These are phyloP conservation scores for Ormyrus nitidulus DNA, from an alignment of 2,888 invertebrate species.

Conservation along the genomic window DNA sequence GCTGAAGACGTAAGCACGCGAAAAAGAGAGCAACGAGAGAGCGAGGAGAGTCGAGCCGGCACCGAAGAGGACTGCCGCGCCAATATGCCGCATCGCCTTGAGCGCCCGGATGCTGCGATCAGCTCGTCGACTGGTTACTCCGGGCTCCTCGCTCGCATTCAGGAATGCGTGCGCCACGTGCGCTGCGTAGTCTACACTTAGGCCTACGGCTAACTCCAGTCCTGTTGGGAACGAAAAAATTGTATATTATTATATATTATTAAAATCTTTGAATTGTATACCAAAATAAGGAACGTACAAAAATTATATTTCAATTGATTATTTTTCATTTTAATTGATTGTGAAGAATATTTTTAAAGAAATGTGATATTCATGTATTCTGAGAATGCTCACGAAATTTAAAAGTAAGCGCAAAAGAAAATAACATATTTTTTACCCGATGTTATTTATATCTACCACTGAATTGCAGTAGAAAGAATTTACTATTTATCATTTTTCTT, in stretches of 20 bases:
- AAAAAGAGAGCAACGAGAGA: conserved; percentile 82
- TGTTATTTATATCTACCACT: too few species aligned
- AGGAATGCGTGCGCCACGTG: conserved; percentile 89
- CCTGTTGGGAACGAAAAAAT: conserved; percentile 58
- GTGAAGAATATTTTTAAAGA: too few species aligned
- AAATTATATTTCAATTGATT: too few species aligned
- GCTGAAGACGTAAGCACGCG: conserved; percentile 86
- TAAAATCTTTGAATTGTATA: too few species aligned
- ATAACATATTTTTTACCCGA: too few species aligned
- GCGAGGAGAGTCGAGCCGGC: conserved; percentile 87
- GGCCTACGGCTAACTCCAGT: conserved; percentile 86
- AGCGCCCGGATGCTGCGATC: conserved; percentile 77
- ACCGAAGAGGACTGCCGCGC: conserved; percentile 86
- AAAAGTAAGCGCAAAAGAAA: too few species aligned
- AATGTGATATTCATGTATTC: too few species aligned
- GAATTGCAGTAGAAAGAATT: too few species aligned
- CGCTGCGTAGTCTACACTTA: conserved; percentile 90
- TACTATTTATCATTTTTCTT: not conserved
- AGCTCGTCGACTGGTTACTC: conserved; percentile 60
- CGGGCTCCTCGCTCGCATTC: conserved; percentile 78
- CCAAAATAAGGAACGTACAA: too few species aligned
- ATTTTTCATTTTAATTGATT: too few species aligned
- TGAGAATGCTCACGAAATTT: too few species aligned
- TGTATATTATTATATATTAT: too few species aligned
- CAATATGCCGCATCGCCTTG: conserved; percentile 84